phyloP scores from a whole-genome alignment of 2,888 invertebrate genomes.

The Ariolimax columbianus region DNA sequence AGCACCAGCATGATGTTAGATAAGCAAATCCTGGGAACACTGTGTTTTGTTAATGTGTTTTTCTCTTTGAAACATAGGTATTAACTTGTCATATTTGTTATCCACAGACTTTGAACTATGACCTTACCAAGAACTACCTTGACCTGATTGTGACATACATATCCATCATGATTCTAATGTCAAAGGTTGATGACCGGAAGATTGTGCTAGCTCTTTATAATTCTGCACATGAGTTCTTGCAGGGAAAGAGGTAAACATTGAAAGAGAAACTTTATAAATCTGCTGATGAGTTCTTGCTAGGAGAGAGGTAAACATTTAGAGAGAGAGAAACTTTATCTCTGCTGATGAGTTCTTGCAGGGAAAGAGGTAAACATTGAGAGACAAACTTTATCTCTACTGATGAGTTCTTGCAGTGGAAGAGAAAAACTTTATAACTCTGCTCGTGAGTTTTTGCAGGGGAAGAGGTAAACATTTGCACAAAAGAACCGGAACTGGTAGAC shows the following conservation, averaged over 20 bases:
- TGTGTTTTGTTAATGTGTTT: background rate
- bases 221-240: slow-evolving; percentile 97
- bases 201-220: slow-evolving; percentile 97
- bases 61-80: background rate
- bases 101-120: slow-evolving; percentile 90
- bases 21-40: background rate
- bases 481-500: too few relatives aligned
- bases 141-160: slow-evolving; percentile 96
- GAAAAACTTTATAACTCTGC: too few relatives aligned
- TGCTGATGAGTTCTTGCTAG: too few relatives aligned
- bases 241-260: slow-evolving; percentile 81
- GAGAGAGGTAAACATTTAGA: too few relatives aligned
- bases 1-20: background rate
- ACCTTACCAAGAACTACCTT: slow-evolving; percentile 95
- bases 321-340: too few relatives aligned
- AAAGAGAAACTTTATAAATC: slow-evolving; percentile 99
- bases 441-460: slow-evolving; percentile 94
- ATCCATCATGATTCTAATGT: slow-evolving; percentile 96
- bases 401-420: too few relatives aligned
- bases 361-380: slow-evolving; percentile 68
- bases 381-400: slow-evolving; percentile 97
- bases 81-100: background rate
- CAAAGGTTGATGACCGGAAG: slow-evolving; percentile 97
- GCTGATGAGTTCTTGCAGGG: slow-evolving; percentile 97
- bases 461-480: slow-evolving; percentile 68